These are phyloP conservation scores for Drosophila acutilabella DNA, from an alignment of 2,888 invertebrate species.

Conservation along the genomic window DNA sequence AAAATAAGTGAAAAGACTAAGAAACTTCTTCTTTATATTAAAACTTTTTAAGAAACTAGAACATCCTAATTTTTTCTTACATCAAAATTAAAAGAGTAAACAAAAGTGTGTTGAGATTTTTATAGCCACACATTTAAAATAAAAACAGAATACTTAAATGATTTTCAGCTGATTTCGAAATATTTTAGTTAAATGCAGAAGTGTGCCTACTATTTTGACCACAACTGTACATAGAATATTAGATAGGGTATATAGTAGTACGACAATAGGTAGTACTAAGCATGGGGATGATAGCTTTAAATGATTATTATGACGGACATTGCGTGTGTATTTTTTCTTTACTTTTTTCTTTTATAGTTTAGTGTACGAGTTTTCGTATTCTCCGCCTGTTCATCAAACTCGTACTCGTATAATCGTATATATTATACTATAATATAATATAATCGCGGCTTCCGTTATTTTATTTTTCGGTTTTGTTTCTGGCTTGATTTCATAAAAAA, in stretches of 20 bases:
- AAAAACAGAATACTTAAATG: neutral
- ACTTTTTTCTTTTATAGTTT: slow-evolving; percentile 14
- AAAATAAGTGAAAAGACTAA: too few relatives aligned
- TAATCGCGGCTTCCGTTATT: slow-evolving; percentile 31
- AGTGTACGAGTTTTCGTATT: slow-evolving; percentile 5
- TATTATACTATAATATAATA: slow-evolving; percentile 35
- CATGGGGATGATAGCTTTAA: slow-evolving; percentile 38
- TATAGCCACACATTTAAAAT: neutral
- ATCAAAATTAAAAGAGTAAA: too few relatives aligned
- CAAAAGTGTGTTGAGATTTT: neutral
- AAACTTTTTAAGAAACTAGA: too few relatives aligned
- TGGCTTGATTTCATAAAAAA: slow-evolving; percentile 55
- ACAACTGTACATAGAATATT: slow-evolving; percentile 18
- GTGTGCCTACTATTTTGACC: neutral
- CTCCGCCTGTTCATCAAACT: neutral
- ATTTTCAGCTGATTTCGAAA: neutral
- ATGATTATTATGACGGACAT: slow-evolving; percentile 42
- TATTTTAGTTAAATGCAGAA: neutral
- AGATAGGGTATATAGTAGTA: slow-evolving; percentile 31
- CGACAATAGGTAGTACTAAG: slow-evolving; percentile 6
- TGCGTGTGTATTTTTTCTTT: slow-evolving; percentile 35
- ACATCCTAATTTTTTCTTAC: too few relatives aligned
- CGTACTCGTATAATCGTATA: slow-evolving; percentile 25
- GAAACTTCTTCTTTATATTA: too few relatives aligned
- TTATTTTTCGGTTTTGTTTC: slow-evolving; percentile 4